Evolutionary conservation across 2,113 vertebrate species (phyloP), one percentile per base, ranked within the genome.

Genomic region (Copsychus sechellarum): DNA sequence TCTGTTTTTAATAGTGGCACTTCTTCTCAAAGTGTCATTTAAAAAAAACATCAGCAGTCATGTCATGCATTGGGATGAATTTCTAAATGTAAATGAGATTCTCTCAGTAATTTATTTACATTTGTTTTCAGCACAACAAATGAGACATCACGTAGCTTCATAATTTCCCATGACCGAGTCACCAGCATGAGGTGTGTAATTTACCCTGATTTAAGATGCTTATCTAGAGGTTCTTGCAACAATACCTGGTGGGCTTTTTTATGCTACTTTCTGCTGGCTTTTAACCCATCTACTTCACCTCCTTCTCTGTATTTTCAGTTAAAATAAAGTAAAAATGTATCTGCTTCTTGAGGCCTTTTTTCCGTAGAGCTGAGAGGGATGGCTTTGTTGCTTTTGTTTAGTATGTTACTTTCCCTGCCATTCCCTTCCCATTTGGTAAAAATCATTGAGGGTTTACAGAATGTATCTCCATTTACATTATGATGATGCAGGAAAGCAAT

Each of bases 81-180:
- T 98, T 98, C 97, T 98, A 97, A 97, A 98, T 98, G 98, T 97
- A 98, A 98, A 98, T 98, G 97, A 98, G 97, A 96, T 98, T 97
- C 97, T 97, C 96, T 87, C 97, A 97, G 97, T 98, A 98, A 98
- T 98, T 98, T 98, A 98, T 98, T 98, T 98, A 98, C 97, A 98
- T 98, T 98, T 98, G 98, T 98, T 98, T 98, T 97, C 97, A 98
- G 97, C 97, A 98, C 97, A 98, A 98, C 98, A 98, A 98, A 98
- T 98, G 98, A 98, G 97, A 98, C 98, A 97, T 98, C 98, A 98
- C 97, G 96, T 98, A 97, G 98, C 96, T 98, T 98, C 97, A 97
- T 98, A 98, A 98, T 98, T 98, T 98, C 96, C 97, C 98, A 96
- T 98, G 98, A 98, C 98, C 97, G 96, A 98, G 97, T 97, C 96